Evolutionary conservation across 2,113 vertebrate genomes (phyloP).

Genomic region (Perca flavescens): DNA sequence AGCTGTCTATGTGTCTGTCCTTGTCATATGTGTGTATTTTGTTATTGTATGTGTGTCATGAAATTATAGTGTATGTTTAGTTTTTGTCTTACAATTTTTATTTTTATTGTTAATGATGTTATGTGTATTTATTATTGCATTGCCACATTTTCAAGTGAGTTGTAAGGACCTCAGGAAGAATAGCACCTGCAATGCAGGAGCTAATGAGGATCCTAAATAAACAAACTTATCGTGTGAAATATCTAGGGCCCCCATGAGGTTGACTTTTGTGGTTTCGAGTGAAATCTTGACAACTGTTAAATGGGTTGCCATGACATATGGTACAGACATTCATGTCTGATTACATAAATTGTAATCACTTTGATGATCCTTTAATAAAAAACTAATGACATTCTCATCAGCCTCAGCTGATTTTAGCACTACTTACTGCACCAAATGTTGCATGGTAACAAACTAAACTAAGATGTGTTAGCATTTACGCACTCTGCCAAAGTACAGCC

Average conservation of each 20-base stretch:
- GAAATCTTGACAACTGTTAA: not conserved
- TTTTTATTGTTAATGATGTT: no score
- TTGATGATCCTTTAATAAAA: not conserved
- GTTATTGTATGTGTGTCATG: no score
- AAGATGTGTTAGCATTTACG: not conserved
- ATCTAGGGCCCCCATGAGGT: not conserved
- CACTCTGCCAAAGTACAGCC: not conserved
- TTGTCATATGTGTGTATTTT: no score
- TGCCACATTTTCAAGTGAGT: no score
- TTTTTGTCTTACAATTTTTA: no score
- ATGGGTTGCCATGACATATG: not conserved
- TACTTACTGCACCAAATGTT: not conserved
- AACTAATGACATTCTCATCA: not conserved
- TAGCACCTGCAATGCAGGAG: no score
- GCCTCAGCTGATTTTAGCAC: no score
- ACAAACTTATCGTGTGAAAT: not conserved
- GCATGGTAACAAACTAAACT: not conserved
- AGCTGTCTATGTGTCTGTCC: no score
- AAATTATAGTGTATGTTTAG: no score
- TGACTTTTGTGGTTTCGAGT: not conserved
- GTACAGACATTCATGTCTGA: not conserved
- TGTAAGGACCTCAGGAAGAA: no score
- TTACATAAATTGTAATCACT: not conserved
- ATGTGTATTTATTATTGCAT: no score
- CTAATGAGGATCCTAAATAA: no score